Evolutionary conservation across 2,888 invertebrate genomes (phyloP).

Genomic region (Anaspis maculata): DNA sequence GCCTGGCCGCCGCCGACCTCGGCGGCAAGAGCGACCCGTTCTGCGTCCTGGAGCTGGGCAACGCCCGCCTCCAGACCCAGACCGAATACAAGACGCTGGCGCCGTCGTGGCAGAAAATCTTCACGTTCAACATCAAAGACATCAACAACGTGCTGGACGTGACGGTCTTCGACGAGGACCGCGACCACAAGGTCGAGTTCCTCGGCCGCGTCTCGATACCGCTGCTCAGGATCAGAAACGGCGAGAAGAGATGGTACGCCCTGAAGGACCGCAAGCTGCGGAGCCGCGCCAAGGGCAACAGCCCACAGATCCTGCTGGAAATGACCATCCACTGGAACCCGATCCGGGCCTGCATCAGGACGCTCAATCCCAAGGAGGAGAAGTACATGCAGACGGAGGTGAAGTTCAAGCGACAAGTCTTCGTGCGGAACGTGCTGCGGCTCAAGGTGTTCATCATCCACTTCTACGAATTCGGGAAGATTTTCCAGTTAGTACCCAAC

Average conservation of each 20-base stretch:
- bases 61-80: conserved; percentile 91
- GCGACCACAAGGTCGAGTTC: conserved; percentile 97
- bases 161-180: conserved; percentile 95
- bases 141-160: conserved; percentile 90
- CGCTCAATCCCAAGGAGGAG: conserved; percentile 89
- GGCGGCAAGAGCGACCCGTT: conserved; percentile 99
- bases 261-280: conserved; percentile 92
- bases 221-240: conserved; percentile 74
- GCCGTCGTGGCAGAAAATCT: conserved; percentile 98
- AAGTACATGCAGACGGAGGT: conserved; percentile 92
- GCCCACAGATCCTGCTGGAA: conserved; percentile 84
- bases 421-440: conserved; percentile 88
- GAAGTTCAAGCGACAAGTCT: conserved; percentile 91
- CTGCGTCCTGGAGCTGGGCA: conserved; percentile 92
- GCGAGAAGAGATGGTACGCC: conserved; percentile 92
- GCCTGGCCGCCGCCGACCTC: conserved; percentile 88
- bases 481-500: conserved; percentile 87
- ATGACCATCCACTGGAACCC: conserved; percentile 90
- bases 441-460: conserved; percentile 83
- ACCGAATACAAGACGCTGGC: conserved; percentile 96
- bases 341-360: conserved; percentile 83
- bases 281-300: conserved; percentile 83
- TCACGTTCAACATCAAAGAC: conserved; percentile 95
- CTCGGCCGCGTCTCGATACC: conserved; percentile 78
- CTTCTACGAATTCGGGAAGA: conserved; percentile 82